A percentile compares a stretch with the other conserved stretches of the same genome.
These are phyloP conservation scores for Porites australiensis DNA, from an alignment of 64 coral and sea anemone genomes.

Conservation along the genomic window DNA sequence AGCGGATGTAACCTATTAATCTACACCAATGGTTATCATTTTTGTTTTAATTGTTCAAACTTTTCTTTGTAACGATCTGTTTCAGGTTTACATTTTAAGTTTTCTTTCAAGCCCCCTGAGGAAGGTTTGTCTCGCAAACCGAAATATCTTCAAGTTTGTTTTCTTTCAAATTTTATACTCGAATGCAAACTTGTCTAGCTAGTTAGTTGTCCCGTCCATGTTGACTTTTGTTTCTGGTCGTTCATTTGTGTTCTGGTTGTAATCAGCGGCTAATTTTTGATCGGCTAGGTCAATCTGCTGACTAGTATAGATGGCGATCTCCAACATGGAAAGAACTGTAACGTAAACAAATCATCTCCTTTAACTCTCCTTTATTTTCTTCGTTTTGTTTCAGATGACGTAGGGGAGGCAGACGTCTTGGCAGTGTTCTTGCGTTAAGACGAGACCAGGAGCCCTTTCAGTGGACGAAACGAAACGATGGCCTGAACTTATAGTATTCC, in stretches of 20 bases:
- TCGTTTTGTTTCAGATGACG: not conserved
- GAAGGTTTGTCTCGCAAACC: not conserved
- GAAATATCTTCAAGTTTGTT: not conserved
- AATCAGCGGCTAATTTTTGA: constrained; percentile 4
- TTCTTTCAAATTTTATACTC: not conserved
- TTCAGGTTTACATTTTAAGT: not conserved
- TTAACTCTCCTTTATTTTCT: not conserved
- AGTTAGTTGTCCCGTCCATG: not conserved
- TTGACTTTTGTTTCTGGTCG: constrained; percentile 3
- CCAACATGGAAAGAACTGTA: not conserved
- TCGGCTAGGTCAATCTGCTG: not conserved
- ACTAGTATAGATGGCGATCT: not conserved
- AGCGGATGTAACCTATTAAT: not conserved
- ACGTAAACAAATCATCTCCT: not conserved
- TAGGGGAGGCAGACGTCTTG: not conserved
- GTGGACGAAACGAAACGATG: not conserved
- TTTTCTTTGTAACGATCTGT: not conserved
- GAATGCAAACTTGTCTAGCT: not conserved
- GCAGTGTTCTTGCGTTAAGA: constrained; percentile 10
- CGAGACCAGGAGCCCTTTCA: not conserved
- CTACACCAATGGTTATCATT: not conserved
- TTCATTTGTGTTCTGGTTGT: constrained; percentile 1
- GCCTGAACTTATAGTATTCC: not conserved
- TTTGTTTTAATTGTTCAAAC: constrained; percentile 3
- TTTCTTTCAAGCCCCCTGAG: not conserved